Conservation (phyloP, 64 coral and sea anemone genomes). For the Catalaphyllia jardinei region DNA sequence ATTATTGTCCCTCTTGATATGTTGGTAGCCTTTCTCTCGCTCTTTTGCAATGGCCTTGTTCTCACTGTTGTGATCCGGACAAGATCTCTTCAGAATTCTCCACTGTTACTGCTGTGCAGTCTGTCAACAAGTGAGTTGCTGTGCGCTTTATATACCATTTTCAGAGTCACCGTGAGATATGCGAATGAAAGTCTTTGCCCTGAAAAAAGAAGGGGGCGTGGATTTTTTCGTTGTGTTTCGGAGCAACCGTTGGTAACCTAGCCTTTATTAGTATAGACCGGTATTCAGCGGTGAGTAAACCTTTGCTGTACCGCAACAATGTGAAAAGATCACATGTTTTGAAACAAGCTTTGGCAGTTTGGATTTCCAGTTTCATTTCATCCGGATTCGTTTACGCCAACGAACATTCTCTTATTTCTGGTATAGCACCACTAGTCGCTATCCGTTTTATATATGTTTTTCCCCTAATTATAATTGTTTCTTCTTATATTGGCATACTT, state of each 20-base stretch:
- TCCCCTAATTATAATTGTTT: background rate
- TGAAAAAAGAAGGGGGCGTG: background rate
- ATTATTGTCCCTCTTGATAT: background rate
- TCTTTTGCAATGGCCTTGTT: background rate
- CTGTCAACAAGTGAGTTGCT: background rate
- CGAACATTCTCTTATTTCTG: background rate
- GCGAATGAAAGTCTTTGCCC: background rate
- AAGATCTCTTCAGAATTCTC: background rate
- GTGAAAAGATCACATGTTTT: background rate
- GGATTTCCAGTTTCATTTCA: background rate
- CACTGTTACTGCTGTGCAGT: background rate
- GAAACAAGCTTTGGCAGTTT: background rate
- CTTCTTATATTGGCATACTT: conserved; percentile 15
- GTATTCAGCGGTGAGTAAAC: background rate
- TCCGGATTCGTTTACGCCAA: background rate
- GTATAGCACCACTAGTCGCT: no score
- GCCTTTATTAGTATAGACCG: background rate
- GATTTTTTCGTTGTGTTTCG: background rate
- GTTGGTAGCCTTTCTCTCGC: background rate
- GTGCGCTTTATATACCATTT: background rate
- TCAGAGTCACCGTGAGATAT: background rate
- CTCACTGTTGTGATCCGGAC: background rate
- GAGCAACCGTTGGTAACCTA: background rate
- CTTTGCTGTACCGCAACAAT: background rate
- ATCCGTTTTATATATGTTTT: no score